These are phyloP conservation scores for Heterodera filipjevi DNA, from an alignment of 2,888 invertebrate genomes.

Conservation along the genomic window DNA sequence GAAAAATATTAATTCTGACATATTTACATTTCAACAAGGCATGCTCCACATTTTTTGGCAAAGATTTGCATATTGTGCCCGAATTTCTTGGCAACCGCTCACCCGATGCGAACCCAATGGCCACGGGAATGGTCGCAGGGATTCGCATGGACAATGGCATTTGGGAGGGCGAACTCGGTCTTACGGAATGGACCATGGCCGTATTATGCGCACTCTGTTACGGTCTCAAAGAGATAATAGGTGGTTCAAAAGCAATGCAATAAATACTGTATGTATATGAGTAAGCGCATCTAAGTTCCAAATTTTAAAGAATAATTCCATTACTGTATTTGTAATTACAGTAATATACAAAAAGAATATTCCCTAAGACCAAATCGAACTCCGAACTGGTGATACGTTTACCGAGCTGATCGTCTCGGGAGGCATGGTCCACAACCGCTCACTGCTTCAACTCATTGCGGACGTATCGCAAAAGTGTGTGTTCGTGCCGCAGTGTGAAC, in stretches of 20 bases:
- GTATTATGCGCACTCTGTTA: background rate
- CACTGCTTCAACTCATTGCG: background rate
- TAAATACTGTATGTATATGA: no score
- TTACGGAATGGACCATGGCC: background rate
- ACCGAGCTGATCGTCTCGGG: background rate
- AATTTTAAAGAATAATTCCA: background rate
- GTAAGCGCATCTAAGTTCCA: no score
- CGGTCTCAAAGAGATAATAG: background rate
- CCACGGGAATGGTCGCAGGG: background rate
- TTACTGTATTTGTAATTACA: no score
- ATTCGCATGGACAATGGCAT: background rate
- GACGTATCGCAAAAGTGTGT: background rate
- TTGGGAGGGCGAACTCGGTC: background rate
- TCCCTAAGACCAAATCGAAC: background rate
- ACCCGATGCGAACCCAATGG: background rate
- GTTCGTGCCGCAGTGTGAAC: background rate
- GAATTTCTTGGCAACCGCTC: slow-evolving; percentile 1
- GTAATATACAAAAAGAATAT: background rate
- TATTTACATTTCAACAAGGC: background rate
- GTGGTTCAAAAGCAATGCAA: background rate
- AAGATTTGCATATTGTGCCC: background rate
- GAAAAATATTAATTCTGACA: background rate
- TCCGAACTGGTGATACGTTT: background rate
- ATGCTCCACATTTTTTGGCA: slow-evolving; percentile 1
- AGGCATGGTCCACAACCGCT: background rate